Percentiles rank a stretch among this genome's conserved stretches.
These are phyloP conservation scores for Leuctra nigra DNA, from an alignment of 2,888 invertebrate genomes.

Conservation along the genomic window DNA sequence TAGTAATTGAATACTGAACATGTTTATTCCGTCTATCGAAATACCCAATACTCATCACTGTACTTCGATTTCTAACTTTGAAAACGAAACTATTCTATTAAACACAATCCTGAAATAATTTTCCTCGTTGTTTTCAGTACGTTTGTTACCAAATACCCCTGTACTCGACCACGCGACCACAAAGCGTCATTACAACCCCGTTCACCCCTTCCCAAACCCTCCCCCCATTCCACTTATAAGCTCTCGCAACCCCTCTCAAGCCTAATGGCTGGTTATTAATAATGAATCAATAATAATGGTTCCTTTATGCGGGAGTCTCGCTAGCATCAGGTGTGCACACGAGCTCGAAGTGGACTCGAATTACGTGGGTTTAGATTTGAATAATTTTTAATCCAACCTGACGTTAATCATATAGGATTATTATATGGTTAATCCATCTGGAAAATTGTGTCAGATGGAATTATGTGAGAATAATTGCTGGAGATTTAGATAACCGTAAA, in stretches of 20 bases:
- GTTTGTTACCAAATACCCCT: constrained; percentile 10
- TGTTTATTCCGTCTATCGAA: no score
- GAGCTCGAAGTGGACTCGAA: not conserved
- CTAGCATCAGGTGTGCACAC: constrained; percentile 10
- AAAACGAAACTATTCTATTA: no score
- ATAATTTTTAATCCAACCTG: constrained; percentile 23
- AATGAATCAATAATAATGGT: constrained; percentile 28
- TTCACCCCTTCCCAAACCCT: not conserved
- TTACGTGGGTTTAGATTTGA: not conserved
- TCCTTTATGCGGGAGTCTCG: not conserved
- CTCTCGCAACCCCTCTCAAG: not conserved
- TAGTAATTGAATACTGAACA: no score
- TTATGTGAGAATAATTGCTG: no score
- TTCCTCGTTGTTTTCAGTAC: constrained; percentile 1
- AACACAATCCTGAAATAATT: no score
- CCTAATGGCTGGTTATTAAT: constrained; percentile 28
- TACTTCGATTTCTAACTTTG: no score
- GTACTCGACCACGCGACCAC: constrained; percentile 11
- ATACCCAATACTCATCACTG: no score
- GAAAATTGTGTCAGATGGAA: constrained; percentile 11
- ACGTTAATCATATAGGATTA: constrained; percentile 20
- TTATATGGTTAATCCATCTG: constrained; percentile 11
- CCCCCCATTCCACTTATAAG: not conserved
- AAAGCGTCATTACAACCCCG: constrained; percentile 10
- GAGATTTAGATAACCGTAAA: no score